phyloP scores from a whole-genome alignment of 2,888 invertebrate genomes.

The Ormyrus nitidulus region DNA sequence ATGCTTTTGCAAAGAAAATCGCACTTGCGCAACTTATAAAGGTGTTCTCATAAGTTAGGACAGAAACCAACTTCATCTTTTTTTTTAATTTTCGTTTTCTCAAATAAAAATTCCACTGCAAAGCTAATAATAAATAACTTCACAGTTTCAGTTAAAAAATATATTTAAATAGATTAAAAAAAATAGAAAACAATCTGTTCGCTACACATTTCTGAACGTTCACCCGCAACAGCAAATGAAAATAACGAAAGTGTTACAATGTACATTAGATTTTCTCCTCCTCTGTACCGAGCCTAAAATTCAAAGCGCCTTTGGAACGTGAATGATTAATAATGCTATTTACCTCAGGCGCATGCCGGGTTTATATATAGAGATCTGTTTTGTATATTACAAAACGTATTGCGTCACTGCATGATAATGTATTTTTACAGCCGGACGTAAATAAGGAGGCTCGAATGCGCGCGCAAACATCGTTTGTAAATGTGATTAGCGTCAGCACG shows the following conservation, averaged over 20 bases:
- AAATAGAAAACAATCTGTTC: too few species aligned
- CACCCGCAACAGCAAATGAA: neutral
- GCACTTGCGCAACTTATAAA: too few species aligned
- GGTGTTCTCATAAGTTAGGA: too few species aligned
- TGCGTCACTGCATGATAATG: conserved; percentile 33
- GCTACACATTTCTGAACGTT: neutral
- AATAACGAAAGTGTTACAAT: neutral
- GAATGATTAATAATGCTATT: conserved; percentile 39
- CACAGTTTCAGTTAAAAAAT: too few species aligned
- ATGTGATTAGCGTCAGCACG: conserved; percentile 14
- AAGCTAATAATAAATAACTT: too few species aligned
- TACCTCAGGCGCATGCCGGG: neutral
- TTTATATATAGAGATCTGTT: conserved; percentile 25
- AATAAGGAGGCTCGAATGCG: conserved; percentile 27
- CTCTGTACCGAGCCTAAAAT: conserved; percentile 4
- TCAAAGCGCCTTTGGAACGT: conserved; percentile 20
- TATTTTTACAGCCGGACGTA: conserved; percentile 34
- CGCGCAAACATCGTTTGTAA: neutral
- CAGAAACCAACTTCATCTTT: too few species aligned
- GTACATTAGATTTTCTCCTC: conserved; percentile 11
- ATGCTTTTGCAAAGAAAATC: too few species aligned
- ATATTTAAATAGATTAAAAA: too few species aligned
- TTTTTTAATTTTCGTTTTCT: too few species aligned
- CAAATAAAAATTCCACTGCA: too few species aligned
- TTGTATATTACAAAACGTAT: conserved; percentile 43